Base-by-base conservation (phyloP, 2,113 vertebrate species). In the Hydrolagus affinis region DNA sequence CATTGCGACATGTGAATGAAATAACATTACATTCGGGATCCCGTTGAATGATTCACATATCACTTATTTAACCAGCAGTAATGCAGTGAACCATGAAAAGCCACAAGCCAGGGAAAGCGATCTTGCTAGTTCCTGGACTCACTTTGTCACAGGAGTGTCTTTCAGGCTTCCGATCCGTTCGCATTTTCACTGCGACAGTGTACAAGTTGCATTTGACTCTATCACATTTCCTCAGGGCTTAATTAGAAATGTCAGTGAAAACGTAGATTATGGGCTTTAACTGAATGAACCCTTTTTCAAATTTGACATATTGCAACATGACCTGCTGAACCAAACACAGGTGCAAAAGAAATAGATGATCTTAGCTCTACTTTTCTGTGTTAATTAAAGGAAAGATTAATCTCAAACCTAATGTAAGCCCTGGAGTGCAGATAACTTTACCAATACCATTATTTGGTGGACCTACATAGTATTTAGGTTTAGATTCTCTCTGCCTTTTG, bases 211-310 rank as follows among this genome's bases (percentile, higher is more conserved):
- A 66, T 28, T 30, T 15, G 28, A 64, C 77, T 83, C 8, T 23
- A 7, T 62, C 28, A 28, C 21, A 9, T 28, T 83, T 83, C 77
- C 60, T 64, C 30, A 23, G 76, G 25, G 28, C 44, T 74, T 74
- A 80, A 80, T 80, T 80, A 80, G 23, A 80, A 60, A 62, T 80
- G 59, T 44, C 44, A 44, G 44, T 44, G 44, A 44, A 44, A 6
- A 44, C 44, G 44, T 44, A 44, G 44, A 44, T 44, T 44, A 44
- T 44, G 44, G n/a, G 44, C 44, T 44, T 44, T 44, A 44, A 44
- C 44, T 44, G 1, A 80, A 25, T 73, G 30, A 64, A 23, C 64
- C 66, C 25, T 30, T 30, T 66, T 23, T 30, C 14, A 3, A 64
- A 83, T 23, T 12, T 66, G 30, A 66, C 30, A 23, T 78, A 59